Conservation (phyloP, 2,797 vertebrate genomes). For the Menidia menidia region DNA sequence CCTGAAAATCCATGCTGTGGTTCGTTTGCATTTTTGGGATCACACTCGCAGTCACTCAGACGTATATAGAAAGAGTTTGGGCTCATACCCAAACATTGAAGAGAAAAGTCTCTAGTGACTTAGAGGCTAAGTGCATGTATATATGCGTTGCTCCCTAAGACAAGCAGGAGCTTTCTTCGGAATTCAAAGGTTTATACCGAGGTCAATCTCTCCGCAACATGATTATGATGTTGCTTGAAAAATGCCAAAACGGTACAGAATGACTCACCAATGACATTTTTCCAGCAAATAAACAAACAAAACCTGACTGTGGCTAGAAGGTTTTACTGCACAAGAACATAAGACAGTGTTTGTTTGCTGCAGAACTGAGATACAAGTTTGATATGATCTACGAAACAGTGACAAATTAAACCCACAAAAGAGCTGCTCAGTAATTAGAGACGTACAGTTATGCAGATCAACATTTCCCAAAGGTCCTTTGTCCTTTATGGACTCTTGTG, state of each 20-base stretch:
- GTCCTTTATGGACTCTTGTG: too few relatives aligned
- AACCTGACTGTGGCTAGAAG: constrained; percentile 52
- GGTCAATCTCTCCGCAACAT: constrained; percentile 68
- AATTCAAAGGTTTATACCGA: constrained; percentile 64
- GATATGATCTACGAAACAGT: constrained; percentile 27
- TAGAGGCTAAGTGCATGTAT: constrained; percentile 69
- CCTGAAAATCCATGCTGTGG: constrained; percentile 58
- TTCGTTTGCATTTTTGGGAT: constrained; percentile 60
- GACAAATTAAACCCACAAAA: constrained; percentile 22
- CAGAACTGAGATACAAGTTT: constrained; percentile 10
- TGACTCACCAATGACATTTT: constrained; percentile 69
- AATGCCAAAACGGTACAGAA: constrained; percentile 45
- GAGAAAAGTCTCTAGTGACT: constrained; percentile 76
- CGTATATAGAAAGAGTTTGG: constrained; percentile 34
- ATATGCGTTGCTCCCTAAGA: constrained; percentile 58
- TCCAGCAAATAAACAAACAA: constrained; percentile 74
- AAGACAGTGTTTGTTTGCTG: constrained; percentile 33
- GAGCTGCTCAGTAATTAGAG: constrained; percentile 29
- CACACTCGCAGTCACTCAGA: constrained; percentile 27
- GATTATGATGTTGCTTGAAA: constrained; percentile 52
- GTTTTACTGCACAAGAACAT: constrained; percentile 58
- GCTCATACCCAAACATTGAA: constrained; percentile 64
- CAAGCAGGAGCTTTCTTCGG: constrained; percentile 73
- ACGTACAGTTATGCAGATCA: constrained; percentile 10
- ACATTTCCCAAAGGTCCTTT: neutral